Conservation (phyloP, 2,888 invertebrate species). For the Chaetogeoica ovagalla region DNA sequence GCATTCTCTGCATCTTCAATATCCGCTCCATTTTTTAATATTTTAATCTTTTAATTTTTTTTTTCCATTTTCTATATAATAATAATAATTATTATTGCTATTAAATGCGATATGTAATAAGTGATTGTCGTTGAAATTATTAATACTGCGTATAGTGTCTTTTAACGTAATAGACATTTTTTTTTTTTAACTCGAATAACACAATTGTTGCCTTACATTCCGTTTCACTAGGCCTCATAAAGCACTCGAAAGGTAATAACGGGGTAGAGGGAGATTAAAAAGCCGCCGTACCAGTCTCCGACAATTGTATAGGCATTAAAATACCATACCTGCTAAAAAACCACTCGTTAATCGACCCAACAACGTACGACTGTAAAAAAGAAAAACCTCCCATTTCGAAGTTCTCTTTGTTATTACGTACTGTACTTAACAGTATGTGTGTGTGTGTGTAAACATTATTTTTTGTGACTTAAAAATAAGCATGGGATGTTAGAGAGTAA, state of each 20-base stretch:
- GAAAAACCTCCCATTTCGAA: neutral
- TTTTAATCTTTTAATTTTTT: no score
- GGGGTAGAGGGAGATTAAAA: conserved; percentile 1
- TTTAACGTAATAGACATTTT: no score
- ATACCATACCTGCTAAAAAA: conserved; percentile 36
- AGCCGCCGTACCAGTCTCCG: neutral
- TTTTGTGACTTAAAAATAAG: conserved; percentile 28
- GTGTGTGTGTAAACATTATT: neutral
- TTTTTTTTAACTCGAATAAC: no score
- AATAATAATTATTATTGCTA: no score
- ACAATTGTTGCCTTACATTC: neutral
- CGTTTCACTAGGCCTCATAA: neutral
- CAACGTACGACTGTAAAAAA: conserved; percentile 4
- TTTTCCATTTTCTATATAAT: no score
- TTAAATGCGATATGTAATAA: no score
- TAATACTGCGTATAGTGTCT: no score
- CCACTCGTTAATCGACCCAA: conserved; percentile 51
- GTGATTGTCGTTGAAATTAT: no score
- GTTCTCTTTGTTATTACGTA: conserved; percentile 16
- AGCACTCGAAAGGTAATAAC: neutral
- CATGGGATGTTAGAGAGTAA: conserved; percentile 11
- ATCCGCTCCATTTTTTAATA: no score
- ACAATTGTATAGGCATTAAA: conserved; percentile 16
- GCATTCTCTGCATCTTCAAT: no score
- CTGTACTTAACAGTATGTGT: conserved; percentile 8